phyloP scores from a whole-genome alignment of 2,113 vertebrate genomes.

The Anhinga rufa region DNA sequence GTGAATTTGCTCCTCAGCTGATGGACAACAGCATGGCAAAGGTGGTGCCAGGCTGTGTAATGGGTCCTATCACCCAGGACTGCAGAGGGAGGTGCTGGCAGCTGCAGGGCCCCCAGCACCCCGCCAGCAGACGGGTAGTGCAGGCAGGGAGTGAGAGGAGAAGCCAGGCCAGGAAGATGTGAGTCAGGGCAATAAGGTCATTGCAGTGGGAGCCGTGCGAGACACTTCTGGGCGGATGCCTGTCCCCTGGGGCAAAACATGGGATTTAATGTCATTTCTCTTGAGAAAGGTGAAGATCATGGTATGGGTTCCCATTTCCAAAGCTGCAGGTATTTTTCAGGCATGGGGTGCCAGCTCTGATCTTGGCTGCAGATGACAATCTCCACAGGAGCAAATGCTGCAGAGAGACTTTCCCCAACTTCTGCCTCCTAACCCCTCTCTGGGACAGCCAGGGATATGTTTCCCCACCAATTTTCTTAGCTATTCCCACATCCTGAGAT shows the following conservation, averaged over 20 bases:
- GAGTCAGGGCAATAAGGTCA: constrained; percentile 43
- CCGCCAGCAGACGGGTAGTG: not conserved
- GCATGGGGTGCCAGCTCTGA: not conserved
- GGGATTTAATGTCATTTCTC: not conserved
- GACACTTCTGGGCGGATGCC: not conserved
- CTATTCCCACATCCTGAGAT: not conserved
- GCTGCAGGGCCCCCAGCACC: not conserved
- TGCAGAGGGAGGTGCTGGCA: not conserved
- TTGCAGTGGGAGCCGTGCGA: not conserved
- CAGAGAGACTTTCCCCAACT: not conserved
- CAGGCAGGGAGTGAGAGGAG: not conserved
- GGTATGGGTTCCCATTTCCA: not conserved
- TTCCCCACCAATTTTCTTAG: not conserved
- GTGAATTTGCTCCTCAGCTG: not conserved
- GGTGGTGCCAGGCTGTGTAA: not conserved
- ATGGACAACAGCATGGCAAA: not conserved
- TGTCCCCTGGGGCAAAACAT: not conserved
- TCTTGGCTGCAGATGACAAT: not conserved
- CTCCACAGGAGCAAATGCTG: rapidly evolving
- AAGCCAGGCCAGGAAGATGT: not conserved
- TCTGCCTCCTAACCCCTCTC: not conserved
- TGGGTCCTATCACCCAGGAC: not conserved
- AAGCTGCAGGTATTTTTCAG: not conserved
- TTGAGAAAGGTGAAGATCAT: not conserved
- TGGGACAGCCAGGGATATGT: not conserved